phyloP scores from a whole-genome alignment of 2,888 invertebrate species.

The Clusia tigrina region DNA sequence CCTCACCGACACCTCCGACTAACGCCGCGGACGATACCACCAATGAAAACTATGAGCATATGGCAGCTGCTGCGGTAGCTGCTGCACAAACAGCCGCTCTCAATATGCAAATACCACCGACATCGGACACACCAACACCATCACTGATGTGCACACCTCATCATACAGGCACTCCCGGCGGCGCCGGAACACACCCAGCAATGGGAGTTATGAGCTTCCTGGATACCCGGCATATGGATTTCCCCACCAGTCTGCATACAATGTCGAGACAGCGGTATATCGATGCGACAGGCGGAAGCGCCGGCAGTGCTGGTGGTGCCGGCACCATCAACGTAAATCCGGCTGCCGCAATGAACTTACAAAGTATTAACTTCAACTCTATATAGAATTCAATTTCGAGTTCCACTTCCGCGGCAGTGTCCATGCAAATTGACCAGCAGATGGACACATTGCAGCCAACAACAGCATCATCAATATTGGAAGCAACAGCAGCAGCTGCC shows the following conservation, averaged over 20 bases:
- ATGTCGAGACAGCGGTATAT: conserved; percentile 66
- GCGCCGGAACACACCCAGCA: conserved; percentile 64
- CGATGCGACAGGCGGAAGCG: conserved; percentile 55
- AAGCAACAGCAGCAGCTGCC: conserved; percentile 29
- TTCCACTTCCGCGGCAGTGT: conserved; percentile 42
- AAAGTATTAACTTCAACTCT: conserved; percentile 79
- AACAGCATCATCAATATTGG: conserved; percentile 6
- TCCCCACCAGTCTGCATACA: conserved; percentile 69
- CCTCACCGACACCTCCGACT: conserved; percentile 66
- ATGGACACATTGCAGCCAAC: conserved; percentile 2
- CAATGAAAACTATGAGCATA: conserved; percentile 63
- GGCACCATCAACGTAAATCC: conserved; percentile 66
- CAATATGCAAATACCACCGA: conserved; percentile 65
- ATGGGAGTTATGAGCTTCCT: conserved; percentile 76
- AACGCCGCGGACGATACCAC: conserved; percentile 63
- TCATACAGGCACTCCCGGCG: conserved; percentile 46
- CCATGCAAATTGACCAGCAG: conserved; percentile 12
- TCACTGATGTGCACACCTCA: conserved; percentile 71
- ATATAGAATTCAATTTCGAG: conserved; percentile 69
- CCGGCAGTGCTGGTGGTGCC: conserved; percentile 45
- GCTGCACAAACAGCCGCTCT: conserved; percentile 58
- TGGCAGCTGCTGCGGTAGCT: conserved; percentile 55
- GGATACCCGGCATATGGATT: conserved; percentile 76
- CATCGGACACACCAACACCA: conserved; percentile 66
- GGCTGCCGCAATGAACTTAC: conserved; percentile 73